A percentile compares a stretch with the other conserved stretches of the same genome.
These are phyloP conservation scores for Neosilurus hyrtlii DNA, from an alignment of 2,797 vertebrate species.

Conservation along the genomic window DNA sequence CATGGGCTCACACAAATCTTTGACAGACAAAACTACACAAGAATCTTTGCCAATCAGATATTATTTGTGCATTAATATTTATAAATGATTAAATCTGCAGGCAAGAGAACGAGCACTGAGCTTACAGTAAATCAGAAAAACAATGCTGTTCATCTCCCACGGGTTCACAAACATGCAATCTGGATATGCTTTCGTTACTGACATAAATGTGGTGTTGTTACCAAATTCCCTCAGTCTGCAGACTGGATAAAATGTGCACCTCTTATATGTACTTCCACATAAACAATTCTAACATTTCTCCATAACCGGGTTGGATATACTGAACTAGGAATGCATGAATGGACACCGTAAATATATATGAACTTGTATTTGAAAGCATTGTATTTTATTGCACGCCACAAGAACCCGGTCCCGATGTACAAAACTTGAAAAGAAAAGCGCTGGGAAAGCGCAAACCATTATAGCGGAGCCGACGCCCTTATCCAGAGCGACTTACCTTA, in stretches of 20 bases:
- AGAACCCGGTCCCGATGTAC: no score
- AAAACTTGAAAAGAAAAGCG: no score
- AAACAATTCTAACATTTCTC: not conserved
- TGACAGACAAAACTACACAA: constrained; percentile 57
- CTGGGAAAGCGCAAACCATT: no score
- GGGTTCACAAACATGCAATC: constrained; percentile 26
- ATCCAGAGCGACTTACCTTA: no score
- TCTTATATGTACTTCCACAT: not conserved
- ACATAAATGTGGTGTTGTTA: not conserved
- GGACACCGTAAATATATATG: no score
- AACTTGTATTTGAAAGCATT: no score
- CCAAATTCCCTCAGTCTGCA: not conserved
- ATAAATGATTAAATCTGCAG: constrained; percentile 34
- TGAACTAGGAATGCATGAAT: no score
- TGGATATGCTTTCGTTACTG: not conserved
- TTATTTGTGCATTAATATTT: constrained; percentile 58
- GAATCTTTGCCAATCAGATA: constrained; percentile 50
- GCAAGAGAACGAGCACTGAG: constrained; percentile 19
- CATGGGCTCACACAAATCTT: constrained; percentile 37
- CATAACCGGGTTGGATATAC: no score
- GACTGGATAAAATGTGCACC: not conserved
- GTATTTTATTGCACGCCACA: no score
- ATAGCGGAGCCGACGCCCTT: no score
- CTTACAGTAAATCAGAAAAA: constrained; percentile 40
- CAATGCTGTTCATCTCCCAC: constrained; percentile 38